Evolutionary conservation across 1,140 invertebrate species (phyloP).

Genomic region (Philotrypesis tridentata): DNA sequence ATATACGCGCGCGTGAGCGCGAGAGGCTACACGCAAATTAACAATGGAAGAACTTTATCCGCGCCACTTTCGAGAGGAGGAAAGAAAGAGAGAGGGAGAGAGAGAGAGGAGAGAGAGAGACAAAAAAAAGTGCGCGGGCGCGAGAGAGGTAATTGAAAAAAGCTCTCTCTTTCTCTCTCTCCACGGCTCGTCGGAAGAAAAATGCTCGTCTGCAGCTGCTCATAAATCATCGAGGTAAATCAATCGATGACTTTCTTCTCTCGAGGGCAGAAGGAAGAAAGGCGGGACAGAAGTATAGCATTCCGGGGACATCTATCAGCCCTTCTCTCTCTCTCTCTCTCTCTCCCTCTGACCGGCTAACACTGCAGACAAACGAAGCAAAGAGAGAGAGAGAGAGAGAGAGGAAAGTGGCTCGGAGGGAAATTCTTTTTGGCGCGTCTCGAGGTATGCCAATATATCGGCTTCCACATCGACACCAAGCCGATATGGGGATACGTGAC

Average conservation of each 20-base stretch:
- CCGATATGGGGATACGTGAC: slow-evolving; percentile 66
- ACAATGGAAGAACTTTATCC: too few species aligned
- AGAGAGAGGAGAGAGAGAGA: too few species aligned
- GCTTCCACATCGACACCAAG: slow-evolving; percentile 57
- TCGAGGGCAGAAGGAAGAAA: neutral
- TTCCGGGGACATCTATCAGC: slow-evolving; percentile 69
- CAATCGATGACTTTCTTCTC: neutral
- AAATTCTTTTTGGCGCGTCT: slow-evolving; percentile 70
- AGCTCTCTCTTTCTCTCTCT: too few species aligned
- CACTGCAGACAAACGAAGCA: slow-evolving; percentile 49
- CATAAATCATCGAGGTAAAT: slow-evolving; percentile 23
- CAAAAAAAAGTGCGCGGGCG: too few species aligned
- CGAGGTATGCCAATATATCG: slow-evolving; percentile 74
- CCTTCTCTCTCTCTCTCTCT: slow-evolving; percentile 25
- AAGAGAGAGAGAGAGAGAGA: too few species aligned
- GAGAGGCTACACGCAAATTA: too few species aligned
- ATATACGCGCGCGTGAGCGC: too few species aligned
- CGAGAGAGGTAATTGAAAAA: neutral
- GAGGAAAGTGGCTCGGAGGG: slow-evolving; percentile 52
- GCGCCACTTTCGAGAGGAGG: too few species aligned
- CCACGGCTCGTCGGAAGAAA: neutral
- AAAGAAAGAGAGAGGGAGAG: too few species aligned
- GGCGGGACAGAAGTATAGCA: neutral
- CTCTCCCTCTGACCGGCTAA: neutral
- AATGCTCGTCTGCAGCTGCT: neutral